A percentile compares a stretch with the other conserved stretches of the same genome.
These are phyloP conservation scores for Rutpela maculata DNA, from an alignment of 2,888 invertebrate species.

Conservation along the genomic window DNA sequence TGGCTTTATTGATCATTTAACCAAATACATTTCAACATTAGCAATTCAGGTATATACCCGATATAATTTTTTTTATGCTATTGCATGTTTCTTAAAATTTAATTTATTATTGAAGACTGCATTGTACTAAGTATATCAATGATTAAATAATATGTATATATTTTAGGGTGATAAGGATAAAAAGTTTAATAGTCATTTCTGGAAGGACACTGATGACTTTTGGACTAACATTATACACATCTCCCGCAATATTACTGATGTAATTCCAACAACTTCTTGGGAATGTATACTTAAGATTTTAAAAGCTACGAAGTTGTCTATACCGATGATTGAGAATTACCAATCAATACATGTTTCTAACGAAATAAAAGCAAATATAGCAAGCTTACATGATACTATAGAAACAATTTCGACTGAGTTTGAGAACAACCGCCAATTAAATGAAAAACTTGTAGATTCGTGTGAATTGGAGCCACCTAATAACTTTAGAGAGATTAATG, in stretches of 20 bases:
- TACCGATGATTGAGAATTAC: conserved; percentile 47
- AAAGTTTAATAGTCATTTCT: conserved; percentile 47
- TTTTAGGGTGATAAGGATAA: conserved; percentile 46
- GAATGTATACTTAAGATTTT: conserved; percentile 44
- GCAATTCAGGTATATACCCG: conserved; percentile 40
- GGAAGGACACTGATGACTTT: conserved; percentile 53
- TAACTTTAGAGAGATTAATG: conserved; percentile 76
- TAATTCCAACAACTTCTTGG: conserved; percentile 43
- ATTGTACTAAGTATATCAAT: background rate
- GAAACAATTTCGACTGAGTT: background rate
- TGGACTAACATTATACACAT: conserved; percentile 48
- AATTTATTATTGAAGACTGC: no score
- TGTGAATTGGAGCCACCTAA: conserved; percentile 58
- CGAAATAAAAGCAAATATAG: conserved; percentile 43
- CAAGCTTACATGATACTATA: conserved; percentile 3
- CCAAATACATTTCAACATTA: conserved; percentile 38
- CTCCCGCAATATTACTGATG: conserved; percentile 33
- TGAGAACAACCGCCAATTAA: background rate
- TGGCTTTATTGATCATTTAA: conserved; percentile 42
- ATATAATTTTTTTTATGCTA: no score
- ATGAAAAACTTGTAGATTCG: background rate
- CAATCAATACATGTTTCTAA: conserved; percentile 52
- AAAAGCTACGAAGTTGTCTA: conserved; percentile 37
- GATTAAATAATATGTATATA: no score
- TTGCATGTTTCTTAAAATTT: no score